phyloP scores from a whole-genome alignment of 2,888 invertebrate species.

The Dryomyza anilis region DNA sequence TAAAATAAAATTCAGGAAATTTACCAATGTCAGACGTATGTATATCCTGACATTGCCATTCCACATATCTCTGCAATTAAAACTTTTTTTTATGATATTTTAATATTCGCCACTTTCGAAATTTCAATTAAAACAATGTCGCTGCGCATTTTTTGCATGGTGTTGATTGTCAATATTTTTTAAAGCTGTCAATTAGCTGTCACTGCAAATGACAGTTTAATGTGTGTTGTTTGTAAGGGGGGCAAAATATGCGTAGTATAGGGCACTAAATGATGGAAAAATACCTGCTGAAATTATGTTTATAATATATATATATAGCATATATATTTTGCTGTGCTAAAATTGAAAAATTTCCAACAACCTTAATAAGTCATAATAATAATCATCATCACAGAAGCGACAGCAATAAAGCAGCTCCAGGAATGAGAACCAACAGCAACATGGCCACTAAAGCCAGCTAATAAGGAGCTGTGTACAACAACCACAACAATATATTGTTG shows the following conservation, averaged over 20 bases:
- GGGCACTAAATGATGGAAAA: too few relatives aligned
- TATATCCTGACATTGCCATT: too few relatives aligned
- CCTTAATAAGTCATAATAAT: not conserved
- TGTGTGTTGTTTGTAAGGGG: not conserved
- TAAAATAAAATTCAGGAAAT: too few relatives aligned
- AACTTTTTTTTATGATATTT: too few relatives aligned
- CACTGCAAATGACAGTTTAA: slow-evolving; percentile 20
- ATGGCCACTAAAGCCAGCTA: too few relatives aligned
- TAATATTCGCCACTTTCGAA: too few relatives aligned
- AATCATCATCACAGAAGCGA: not conserved
- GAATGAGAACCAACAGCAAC: slow-evolving; percentile 1
- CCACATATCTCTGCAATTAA: too few relatives aligned
- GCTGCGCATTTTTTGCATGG: not conserved
- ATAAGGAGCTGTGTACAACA: too few relatives aligned
- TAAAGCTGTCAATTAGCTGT: slow-evolving; percentile 24
- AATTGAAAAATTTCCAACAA: not conserved
- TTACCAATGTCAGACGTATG: too few relatives aligned
- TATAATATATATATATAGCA: slow-evolving; percentile 2
- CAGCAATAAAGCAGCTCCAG: not conserved
- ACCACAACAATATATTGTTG: too few relatives aligned
- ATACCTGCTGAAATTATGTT: too few relatives aligned
- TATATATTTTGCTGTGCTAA: not conserved
- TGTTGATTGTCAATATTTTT: not conserved
- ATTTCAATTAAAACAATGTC: too few relatives aligned
- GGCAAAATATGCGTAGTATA: not conserved